Conservation (phyloP, 2,888 invertebrate genomes). For the Tipula helvola region DNA sequence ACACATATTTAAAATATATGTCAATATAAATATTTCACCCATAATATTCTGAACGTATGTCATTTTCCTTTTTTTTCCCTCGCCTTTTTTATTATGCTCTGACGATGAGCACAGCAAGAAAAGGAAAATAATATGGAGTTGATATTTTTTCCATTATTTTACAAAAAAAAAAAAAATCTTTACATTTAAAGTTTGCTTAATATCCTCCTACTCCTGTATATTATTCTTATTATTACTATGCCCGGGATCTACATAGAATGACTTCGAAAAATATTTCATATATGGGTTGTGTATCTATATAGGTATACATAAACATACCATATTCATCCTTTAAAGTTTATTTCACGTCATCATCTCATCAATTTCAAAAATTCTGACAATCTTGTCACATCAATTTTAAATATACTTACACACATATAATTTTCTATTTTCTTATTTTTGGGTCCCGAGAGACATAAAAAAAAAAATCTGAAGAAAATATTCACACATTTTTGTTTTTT, state of each 20-base stretch:
- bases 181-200: background rate
- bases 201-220: background rate
- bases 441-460: background rate
- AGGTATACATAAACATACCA: background rate
- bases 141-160: background rate
- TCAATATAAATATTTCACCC: slow-evolving; percentile 7
- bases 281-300: background rate
- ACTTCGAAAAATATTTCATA: background rate
- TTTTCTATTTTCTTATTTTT: background rate
- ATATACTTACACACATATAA: background rate
- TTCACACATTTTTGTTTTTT: background rate
- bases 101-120: background rate
- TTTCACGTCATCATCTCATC: background rate
- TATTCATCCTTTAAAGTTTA: background rate
- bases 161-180: background rate
- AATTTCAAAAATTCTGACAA: background rate
- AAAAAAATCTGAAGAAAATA: background rate
- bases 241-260: background rate
- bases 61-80: background rate
- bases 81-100: background rate
- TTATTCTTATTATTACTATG: background rate
- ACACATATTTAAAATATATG: slow-evolving; percentile 7
- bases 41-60: background rate
- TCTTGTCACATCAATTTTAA: background rate
- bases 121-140: background rate